Evolutionary conservation across 2,888 invertebrate species (phyloP).

Genomic region (Dioctria rufipes): DNA sequence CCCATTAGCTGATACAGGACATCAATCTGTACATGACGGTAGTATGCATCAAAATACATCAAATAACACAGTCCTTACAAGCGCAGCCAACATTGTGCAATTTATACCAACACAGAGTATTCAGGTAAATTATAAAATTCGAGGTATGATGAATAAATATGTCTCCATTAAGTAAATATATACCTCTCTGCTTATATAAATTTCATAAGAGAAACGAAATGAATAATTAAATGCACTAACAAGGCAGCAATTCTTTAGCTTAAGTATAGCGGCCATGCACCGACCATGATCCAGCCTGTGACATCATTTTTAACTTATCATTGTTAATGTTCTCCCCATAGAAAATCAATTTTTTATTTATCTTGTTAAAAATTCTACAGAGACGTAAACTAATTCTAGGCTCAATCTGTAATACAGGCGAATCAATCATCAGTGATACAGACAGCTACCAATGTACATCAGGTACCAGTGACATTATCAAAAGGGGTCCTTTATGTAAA

Average conservation of each 20-base stretch:
- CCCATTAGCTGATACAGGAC: slow-evolving; percentile 72
- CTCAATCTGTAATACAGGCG: slow-evolving; percentile 96
- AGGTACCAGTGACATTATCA: slow-evolving; percentile 79
- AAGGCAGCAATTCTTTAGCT: background rate
- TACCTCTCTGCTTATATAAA: background rate
- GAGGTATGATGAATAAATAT: slow-evolving; percentile 32
- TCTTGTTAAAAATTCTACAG: slow-evolving; percentile 44
- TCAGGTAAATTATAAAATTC: slow-evolving; percentile 74
- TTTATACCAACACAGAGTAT: slow-evolving; percentile 81
- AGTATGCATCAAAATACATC: slow-evolving; percentile 62
- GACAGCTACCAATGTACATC: slow-evolving; percentile 88
- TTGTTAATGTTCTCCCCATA: background rate
- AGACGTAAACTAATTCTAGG: slow-evolving; percentile 73
- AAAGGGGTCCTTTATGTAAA: slow-evolving; percentile 93
- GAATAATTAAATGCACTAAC: background rate
- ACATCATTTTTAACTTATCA: slow-evolving; percentile 14
- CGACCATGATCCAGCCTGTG: background rate
- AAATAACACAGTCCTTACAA: slow-evolving; percentile 72
- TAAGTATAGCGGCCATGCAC: background rate
- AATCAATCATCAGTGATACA: slow-evolving; percentile 97
- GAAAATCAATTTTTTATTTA: slow-evolving; percentile 17
- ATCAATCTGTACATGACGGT: slow-evolving; percentile 72
- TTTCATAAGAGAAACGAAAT: background rate
- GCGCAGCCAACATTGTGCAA: slow-evolving; percentile 87
- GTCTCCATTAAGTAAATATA: slow-evolving; percentile 3